These are phyloP conservation scores for Ypsolopha scabrella DNA, from an alignment of 2,888 invertebrate species.

Conservation along the genomic window DNA sequence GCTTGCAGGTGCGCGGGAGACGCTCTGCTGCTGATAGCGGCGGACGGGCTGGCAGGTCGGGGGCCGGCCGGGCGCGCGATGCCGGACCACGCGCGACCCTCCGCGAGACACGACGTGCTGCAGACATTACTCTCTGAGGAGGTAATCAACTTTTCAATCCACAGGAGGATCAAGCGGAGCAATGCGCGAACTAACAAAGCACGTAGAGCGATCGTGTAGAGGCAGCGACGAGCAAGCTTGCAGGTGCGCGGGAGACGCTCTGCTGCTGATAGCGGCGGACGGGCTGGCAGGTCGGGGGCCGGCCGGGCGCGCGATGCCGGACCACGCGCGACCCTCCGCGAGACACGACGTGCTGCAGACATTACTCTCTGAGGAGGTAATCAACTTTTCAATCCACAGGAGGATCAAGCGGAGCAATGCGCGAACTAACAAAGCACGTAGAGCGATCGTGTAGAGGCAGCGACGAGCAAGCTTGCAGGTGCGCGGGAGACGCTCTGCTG, in stretches of 20 bases:
- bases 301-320: slow-evolving; percentile 74
- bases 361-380: slow-evolving; percentile 36
- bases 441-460: no score
- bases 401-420: no score
- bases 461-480: no score
- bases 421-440: no score
- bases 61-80: slow-evolving; percentile 77
- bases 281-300: slow-evolving; percentile 80
- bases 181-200: slow-evolving; percentile 73
- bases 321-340: slow-evolving; percentile 67
- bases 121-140: slow-evolving; percentile 38
- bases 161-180: slow-evolving; percentile 59
- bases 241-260: slow-evolving; percentile 74
- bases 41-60: slow-evolving; percentile 80
- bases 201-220: slow-evolving; percentile 42
- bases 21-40: slow-evolving; percentile 78
- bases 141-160: no score
- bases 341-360: slow-evolving; percentile 69
- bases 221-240: slow-evolving; percentile 17
- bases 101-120: slow-evolving; percentile 73
- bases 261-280: slow-evolving; percentile 79
- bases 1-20: slow-evolving; percentile 70
- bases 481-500: no score
- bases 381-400: no score
- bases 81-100: slow-evolving; percentile 63